Evolutionary conservation across 2,113 vertebrate species (phyloP), one percentile per base, ranked within the genome.

Genomic region (Erythrocercus mccallii): DNA sequence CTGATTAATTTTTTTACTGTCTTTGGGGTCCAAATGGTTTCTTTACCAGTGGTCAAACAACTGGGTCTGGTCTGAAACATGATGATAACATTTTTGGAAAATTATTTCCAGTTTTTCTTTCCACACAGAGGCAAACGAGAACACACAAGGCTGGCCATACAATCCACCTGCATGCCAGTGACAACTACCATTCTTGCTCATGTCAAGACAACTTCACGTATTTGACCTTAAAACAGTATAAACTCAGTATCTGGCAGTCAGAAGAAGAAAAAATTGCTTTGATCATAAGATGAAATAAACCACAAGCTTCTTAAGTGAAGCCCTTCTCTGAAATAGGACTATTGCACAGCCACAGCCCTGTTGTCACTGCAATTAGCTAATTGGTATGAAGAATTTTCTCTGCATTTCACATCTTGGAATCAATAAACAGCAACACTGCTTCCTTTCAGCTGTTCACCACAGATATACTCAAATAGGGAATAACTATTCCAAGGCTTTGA

Each of bases 141-240:
- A 65, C 53, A 61, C 28, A 44, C 0, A 3, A 85, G 40, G 50
- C 58, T 79, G 69, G 47, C 65, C 42, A 38, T 17, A 35, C 1
- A 6, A 65, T 57, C 65, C 2, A 8, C n/a, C 4, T 5, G 30
- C 45, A 54, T 0, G 2, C 25, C 68, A 78, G 64, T 0, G 0
- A 87, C 48, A 68, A 10, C 48, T 24, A 90, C 69, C 74, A 54
- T 53, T 89, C 81, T 87, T 65, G 37, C 40, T 83, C 64, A 37
- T 44, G 60, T 77, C 85, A 93, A 68, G 71, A 78, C 0, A 0
- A 64, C 50, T 88, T 90, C 54, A 48, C 40, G 24, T 81, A 77
- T 71, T 92, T 90, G 64, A 93, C 85, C 85, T 96, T 81, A 86
- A 86, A 93, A 37, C 30, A 81, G 13, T 77, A 73, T 47, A 85